Conservation (phyloP, 2,113 vertebrate genomes). For the Syrrhaptes paradoxus region DNA sequence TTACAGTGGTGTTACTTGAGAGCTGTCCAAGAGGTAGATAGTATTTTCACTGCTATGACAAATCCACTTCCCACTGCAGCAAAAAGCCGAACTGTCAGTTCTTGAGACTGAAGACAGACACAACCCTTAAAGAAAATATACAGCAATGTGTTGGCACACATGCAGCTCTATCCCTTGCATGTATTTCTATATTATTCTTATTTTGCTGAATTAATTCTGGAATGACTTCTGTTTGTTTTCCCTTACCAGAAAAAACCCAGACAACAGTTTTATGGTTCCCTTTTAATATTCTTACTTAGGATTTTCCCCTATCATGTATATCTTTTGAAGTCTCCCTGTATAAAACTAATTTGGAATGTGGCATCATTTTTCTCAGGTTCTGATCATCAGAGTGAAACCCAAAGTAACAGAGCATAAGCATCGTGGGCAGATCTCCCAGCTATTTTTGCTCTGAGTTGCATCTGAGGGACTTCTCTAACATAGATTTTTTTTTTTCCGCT, state of each 20-base stretch:
- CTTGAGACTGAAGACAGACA: background rate
- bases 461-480: background rate
- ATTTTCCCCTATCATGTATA: background rate
- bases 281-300: background rate
- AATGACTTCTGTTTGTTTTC: background rate
- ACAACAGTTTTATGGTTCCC: background rate
- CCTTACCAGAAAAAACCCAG: background rate
- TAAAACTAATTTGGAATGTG: background rate
- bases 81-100: background rate
- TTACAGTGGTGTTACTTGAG: background rate
- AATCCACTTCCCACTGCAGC: background rate
- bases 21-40: background rate
- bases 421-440: background rate
- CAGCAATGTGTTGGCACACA: background rate
- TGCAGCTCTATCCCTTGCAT: background rate
- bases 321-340: background rate
- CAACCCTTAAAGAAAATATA: background rate
- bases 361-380: background rate
- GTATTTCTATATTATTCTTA: background rate
- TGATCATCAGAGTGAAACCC: background rate
- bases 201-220: background rate
- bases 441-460: background rate
- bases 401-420: background rate
- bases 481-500: background rate
- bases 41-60: background rate